Evolutionary conservation across 1,140 invertebrate species (phyloP).

Genomic region (Aphidius ervi): DNA sequence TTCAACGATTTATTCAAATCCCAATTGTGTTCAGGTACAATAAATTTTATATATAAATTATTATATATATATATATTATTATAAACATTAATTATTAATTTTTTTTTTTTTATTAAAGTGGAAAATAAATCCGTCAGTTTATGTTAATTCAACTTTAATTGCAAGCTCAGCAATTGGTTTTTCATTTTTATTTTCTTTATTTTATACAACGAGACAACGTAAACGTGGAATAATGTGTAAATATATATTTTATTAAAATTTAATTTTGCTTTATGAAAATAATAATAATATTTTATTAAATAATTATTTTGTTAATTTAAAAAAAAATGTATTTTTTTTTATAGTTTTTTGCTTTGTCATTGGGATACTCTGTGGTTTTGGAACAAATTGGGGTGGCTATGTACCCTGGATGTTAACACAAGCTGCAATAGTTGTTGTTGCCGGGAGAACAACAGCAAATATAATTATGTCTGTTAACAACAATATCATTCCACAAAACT

Average conservation of each 20-base stretch:
- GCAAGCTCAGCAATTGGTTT: slow-evolving; percentile 37
- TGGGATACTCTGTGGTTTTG: slow-evolving; percentile 41
- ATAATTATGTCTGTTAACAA: slow-evolving; percentile 34
- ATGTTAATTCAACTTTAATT: slow-evolving; percentile 45
- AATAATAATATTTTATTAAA: too few species aligned
- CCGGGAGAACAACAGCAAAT: slow-evolving; percentile 39
- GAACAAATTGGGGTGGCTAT: slow-evolving; percentile 43
- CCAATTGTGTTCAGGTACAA: slow-evolving; percentile 24
- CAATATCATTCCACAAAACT: slow-evolving; percentile 40
- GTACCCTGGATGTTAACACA: slow-evolving; percentile 43
- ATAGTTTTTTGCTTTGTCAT: slow-evolving; percentile 37
- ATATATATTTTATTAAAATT: background rate
- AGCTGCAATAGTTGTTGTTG: slow-evolving; percentile 39
- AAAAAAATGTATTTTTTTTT: slow-evolving; percentile 7
- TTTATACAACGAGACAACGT: slow-evolving; percentile 28
- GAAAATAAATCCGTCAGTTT: slow-evolving; percentile 34
- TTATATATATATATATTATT: background rate
- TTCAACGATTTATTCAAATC: slow-evolving; percentile 23
- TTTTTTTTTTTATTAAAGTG: slow-evolving; percentile 36
- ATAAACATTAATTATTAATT: slow-evolving; percentile 8
- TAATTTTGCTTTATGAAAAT: too few species aligned
- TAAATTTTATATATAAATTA: background rate
- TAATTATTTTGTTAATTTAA: background rate
- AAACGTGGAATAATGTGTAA: slow-evolving; percentile 42
- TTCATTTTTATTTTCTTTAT: slow-evolving; percentile 33